Conservation (phyloP, 2,888 invertebrate species). For the Dendrolimus pini region DNA sequence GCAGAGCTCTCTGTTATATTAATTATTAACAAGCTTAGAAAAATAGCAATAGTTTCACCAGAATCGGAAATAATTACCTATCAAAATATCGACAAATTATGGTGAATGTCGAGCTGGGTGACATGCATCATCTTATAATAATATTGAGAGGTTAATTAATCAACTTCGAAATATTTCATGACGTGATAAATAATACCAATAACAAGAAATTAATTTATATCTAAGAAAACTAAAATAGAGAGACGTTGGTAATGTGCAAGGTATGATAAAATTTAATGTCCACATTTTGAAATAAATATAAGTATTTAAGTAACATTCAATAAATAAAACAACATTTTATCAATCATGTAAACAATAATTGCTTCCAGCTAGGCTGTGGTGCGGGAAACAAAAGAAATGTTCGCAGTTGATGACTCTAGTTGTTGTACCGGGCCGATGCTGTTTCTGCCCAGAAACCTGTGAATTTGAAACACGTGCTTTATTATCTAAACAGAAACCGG, state of each 20-base stretch:
- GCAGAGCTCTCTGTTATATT: slow-evolving; percentile 21
- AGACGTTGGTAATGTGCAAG: not conserved
- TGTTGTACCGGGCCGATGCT: slow-evolving; percentile 51
- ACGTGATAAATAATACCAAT: no score
- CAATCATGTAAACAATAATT: slow-evolving; percentile 8
- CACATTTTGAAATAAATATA: not conserved
- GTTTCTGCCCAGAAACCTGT: slow-evolving; percentile 61
- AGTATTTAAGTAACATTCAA: not conserved
- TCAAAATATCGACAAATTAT: not conserved
- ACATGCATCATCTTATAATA: slow-evolving; percentile 25
- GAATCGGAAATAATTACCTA: not conserved
- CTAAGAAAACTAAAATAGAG: not conserved
- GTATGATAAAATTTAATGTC: no score
- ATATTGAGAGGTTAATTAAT: not conserved
- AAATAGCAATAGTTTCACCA: slow-evolving; percentile 25
- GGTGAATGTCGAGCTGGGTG: slow-evolving; percentile 43
- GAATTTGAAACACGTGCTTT: not conserved
- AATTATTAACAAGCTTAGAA: slow-evolving; percentile 43
- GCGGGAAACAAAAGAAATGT: slow-evolving; percentile 30
- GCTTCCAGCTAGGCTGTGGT: slow-evolving; percentile 30
- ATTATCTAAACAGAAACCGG: no score
- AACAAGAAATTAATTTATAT: not conserved
- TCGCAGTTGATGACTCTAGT: slow-evolving; percentile 39
- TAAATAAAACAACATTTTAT: not conserved
- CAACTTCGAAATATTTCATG: not conserved